Evolutionary conservation across 2,888 invertebrate species (phyloP).

Genomic region (Idaea dimidiata): DNA sequence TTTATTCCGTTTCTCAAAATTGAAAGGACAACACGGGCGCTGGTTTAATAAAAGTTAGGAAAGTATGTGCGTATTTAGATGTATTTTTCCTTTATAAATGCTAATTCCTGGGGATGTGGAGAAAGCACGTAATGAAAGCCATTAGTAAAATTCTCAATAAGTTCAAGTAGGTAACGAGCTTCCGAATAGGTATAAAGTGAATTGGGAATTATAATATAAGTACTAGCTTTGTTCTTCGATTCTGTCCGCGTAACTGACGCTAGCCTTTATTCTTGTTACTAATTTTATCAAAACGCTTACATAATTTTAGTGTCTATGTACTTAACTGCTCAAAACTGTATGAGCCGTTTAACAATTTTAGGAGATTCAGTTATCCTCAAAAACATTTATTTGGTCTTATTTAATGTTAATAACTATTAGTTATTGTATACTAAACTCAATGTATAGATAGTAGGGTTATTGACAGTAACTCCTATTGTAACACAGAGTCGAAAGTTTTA

Average conservation of each 20-base stretch:
- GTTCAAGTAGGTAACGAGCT: not conserved
- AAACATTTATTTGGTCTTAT: no score
- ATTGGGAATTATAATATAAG: no score
- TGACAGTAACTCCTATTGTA: not conserved
- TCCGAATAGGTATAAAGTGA: not conserved
- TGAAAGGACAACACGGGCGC: conserved; percentile 42
- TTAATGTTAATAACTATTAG: no score
- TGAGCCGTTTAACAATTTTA: no score
- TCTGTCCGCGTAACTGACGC: no score
- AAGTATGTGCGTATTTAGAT: conserved; percentile 27
- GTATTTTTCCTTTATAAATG: conserved; percentile 53
- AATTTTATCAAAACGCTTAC: no score
- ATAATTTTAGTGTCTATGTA: no score
- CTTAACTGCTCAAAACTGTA: no score
- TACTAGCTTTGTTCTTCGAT: no score
- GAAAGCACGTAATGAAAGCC: conserved; percentile 22
- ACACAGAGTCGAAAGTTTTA: not conserved
- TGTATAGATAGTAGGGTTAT: not conserved
- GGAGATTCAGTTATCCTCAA: no score
- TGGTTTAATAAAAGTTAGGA: conserved; percentile 44
- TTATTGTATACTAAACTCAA: not conserved
- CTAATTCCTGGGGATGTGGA: conserved; percentile 40
- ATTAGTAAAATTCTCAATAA: conserved; percentile 17
- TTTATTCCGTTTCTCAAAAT: conserved; percentile 40
- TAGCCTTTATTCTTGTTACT: no score